Base-by-base conservation (phyloP, 2,888 invertebrate species). In the Tachina lurida region DNA sequence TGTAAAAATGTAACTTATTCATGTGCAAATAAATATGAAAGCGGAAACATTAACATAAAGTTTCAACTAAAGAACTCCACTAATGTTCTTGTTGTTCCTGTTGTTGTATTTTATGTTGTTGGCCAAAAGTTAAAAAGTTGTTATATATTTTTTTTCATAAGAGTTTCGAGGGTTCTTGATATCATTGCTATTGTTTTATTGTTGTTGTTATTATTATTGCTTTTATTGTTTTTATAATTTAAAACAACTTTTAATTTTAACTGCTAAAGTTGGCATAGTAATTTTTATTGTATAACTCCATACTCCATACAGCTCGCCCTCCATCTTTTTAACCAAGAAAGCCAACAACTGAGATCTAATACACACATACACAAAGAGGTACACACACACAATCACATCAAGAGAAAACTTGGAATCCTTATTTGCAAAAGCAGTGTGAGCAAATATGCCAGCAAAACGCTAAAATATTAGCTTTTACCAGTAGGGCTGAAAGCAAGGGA, bases 201-300 rank as follows among this genome's bases (percentile, higher is more conserved):
- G 47, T 63, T 49, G 56, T 17, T 22, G 12, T 65, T 79, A 52
- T 67, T 83, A 80, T 77, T 87, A 74, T 82, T 65, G 81, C 79
- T 86, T 79, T 87, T 84, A 70, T 88, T 86, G 88, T 84, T 88
- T 89, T 88, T 87, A 43, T 82, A 87, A 87, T 78, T 89, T 90
- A 88, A 87, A 87, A 87, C 87, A 88, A 90, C 88, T 89, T 90
- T 89, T 90, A 89, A 90, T 90, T 90, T 89, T 90, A 88, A 90
- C 89, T 88, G 90, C 89, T 88, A 87, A 90, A 90, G 88, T 90
- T 90, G 87, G 87, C 88, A 87, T 86, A 87, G 88, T 86, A 83
- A 83, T 76, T 86, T 83, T 86, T 78, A 67, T 81, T 75, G 60
- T 39, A 7, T 41, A 60, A 70, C 62, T 17, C 52, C 78, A 60